These are phyloP conservation scores for Girardinichthys multiradiatus DNA, from an alignment of 2,113 vertebrate genomes.

Conservation along the genomic window DNA sequence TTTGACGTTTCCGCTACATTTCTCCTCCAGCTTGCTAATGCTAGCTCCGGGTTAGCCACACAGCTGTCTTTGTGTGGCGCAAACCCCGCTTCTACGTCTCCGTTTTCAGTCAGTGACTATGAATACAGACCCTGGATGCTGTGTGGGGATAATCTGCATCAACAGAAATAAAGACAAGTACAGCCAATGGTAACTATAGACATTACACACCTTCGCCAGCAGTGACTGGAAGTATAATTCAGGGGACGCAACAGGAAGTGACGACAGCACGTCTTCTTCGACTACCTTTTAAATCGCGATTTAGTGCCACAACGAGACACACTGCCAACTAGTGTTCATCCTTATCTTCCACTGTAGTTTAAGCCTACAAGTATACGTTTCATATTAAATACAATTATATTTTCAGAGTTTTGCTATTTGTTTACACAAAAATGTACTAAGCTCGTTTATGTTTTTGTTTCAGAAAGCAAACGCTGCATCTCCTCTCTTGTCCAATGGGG, in stretches of 20 bases:
- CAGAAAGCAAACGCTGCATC: not conserved
- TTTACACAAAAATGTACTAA: not conserved
- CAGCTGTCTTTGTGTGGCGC: slow-evolving; percentile 16
- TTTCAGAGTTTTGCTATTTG: not conserved
- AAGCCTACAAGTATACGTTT: not conserved
- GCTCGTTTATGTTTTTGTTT: not conserved
- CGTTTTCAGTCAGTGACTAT: not conserved
- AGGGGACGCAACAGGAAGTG: slow-evolving; percentile 55
- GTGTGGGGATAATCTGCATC: not conserved
- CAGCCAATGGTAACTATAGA: not conserved
- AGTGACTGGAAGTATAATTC: slow-evolving; percentile 43
- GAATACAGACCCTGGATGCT: not conserved
- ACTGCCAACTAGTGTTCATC: slow-evolving; percentile 15
- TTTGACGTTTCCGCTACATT: not conserved
- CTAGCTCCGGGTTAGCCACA: slow-evolving; percentile 35
- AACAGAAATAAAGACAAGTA: not conserved
- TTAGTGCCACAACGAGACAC: not conserved
- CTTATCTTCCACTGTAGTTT: not conserved
- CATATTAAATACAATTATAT: not conserved
- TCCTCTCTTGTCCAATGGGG: slow-evolving; percentile 27
- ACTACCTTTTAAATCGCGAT: not conserved
- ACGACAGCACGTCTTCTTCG: slow-evolving; percentile 16
- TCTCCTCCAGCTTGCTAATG: slow-evolving; percentile 51
- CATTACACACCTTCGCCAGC: slow-evolving; percentile 68
- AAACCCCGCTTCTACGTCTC: not conserved